Conservation (phyloP, 2,888 invertebrate genomes). For the Cephus pygmeus region DNA sequence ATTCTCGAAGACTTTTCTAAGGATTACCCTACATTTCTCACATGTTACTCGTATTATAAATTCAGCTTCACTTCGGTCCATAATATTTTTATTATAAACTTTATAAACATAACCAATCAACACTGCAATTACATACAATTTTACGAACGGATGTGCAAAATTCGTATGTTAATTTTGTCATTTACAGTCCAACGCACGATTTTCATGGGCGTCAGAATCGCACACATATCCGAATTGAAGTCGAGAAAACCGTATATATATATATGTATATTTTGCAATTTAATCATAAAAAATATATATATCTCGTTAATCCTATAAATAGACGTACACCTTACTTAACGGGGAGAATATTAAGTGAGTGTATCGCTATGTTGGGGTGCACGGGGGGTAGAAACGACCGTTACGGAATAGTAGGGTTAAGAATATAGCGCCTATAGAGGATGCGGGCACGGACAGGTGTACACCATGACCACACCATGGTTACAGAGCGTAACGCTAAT, state of each 20-base stretch:
- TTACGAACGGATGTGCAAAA: constrained; percentile 21
- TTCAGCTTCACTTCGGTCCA: not conserved
- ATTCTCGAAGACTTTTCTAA: not conserved
- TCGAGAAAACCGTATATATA: not conserved
- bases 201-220: constrained; percentile 8
- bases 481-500: constrained; percentile 46
- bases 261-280: not conserved
- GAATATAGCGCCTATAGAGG: constrained; percentile 16
- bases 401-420: constrained; percentile 44
- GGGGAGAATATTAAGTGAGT: not conserved
- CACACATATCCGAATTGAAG: not conserved
- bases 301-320: not conserved
- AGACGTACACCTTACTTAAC: not conserved
- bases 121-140: not conserved
- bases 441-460: constrained; percentile 50
- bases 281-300: not conserved
- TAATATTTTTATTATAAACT: not conserved
- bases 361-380: constrained; percentile 27
- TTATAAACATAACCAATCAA: not conserved
- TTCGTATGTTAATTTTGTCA: constrained; percentile 26
- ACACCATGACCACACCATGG: constrained; percentile 44
- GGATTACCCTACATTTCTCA: not conserved
- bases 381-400: constrained; percentile 57
- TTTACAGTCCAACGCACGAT: constrained; percentile 28
- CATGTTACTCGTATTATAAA: not conserved